Percentiles rank a stretch among this genome's conserved stretches.
phyloP scores from a whole-genome alignment of 2,113 vertebrate species.

The Peromyscus polionotus region DNA sequence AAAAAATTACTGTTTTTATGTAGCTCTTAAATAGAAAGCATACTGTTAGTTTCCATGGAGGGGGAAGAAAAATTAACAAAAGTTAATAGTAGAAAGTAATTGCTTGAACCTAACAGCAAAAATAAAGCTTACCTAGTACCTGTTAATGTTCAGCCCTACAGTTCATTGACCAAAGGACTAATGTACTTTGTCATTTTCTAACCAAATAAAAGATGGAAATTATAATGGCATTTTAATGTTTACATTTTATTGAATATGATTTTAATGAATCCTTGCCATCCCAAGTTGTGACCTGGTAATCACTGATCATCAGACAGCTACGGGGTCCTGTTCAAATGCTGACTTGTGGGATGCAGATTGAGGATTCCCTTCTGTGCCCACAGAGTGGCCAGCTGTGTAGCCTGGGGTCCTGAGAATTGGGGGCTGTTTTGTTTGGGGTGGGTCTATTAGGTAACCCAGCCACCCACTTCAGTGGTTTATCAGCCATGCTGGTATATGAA shows the following conservation, averaged over 20 bases:
- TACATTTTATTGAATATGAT: conserved; percentile 74
- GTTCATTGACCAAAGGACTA: conserved; percentile 76
- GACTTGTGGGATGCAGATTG: neutral
- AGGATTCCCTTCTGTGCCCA: neutral
- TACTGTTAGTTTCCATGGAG: conserved; percentile 67
- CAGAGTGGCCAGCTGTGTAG: conserved; percentile 32
- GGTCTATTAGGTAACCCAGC: neutral
- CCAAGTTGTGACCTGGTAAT: conserved; percentile 58
- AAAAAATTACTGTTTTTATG: conserved; percentile 73
- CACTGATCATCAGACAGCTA: conserved; percentile 28
- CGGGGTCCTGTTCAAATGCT: conserved; percentile 13
- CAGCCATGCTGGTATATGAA: neutral
- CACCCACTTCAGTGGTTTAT: conserved; percentile 44
- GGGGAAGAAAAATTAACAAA: conserved; percentile 80
- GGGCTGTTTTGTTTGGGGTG: neutral
- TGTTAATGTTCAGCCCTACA: conserved; percentile 76
- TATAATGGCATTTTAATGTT: conserved; percentile 78
- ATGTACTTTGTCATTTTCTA: conserved; percentile 75
- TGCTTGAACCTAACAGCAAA: conserved; percentile 79
- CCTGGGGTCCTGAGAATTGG: conserved; percentile 24
- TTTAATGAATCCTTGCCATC: conserved; percentile 75
- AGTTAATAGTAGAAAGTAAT: conserved; percentile 70
- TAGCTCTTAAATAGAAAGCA: conserved; percentile 65
- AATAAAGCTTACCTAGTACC: conserved; percentile 70
- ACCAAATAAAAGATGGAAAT: conserved; percentile 66